phyloP scores from a whole-genome alignment of 2,797 vertebrate genomes.

The Morelia viridis region DNA sequence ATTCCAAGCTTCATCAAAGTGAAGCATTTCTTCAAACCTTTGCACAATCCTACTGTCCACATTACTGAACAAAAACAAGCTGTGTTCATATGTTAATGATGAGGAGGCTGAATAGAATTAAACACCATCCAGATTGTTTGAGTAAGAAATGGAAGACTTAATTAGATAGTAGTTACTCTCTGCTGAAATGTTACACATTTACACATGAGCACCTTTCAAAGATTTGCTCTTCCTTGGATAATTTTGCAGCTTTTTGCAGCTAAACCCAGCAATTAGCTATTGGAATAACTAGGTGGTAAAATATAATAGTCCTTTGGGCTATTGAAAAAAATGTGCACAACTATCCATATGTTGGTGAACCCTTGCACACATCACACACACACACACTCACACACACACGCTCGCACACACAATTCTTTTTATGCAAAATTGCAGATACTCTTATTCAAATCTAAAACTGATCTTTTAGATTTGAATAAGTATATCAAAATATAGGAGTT shows the following conservation, averaged over 20 bases:
- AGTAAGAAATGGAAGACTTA: not conserved
- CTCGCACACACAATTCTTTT: too few species aligned
- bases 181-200: not conserved
- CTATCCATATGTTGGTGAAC: not conserved
- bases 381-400: too few species aligned
- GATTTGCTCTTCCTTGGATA: not conserved
- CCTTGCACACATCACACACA: not conserved
- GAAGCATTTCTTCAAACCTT: not conserved
- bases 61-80: not conserved
- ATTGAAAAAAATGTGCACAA: not conserved
- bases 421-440: slow-evolving; percentile 31
- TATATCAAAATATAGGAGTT: not conserved
- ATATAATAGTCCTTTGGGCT: not conserved
- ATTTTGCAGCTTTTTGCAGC: not conserved
- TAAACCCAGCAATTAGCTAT: not conserved
- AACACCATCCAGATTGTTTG: slow-evolving; percentile 3
- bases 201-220: not conserved
- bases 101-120: slow-evolving; percentile 6
- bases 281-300: not conserved
- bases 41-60: not conserved
- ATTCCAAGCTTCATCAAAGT: too few species aligned
- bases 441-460: not conserved
- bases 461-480: slow-evolving; percentile 33
- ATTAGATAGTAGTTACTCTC: not conserved
- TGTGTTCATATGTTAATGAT: slow-evolving; percentile 2